Evolutionary conservation across 2,888 invertebrate species (phyloP).

Genomic region (Mesoligia furuncula): DNA sequence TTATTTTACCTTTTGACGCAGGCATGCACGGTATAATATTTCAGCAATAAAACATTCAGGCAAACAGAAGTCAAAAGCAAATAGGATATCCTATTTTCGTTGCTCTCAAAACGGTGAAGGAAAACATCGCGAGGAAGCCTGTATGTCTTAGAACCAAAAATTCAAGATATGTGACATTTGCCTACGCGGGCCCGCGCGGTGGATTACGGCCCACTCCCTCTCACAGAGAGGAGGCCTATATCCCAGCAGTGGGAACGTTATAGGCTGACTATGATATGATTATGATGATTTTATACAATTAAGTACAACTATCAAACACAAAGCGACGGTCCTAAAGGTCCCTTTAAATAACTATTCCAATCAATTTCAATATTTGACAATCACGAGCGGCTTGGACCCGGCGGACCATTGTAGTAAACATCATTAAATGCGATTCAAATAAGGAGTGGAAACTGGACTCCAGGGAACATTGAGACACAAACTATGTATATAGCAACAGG

Average conservation of each 20-base stretch:
- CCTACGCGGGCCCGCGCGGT: too few species aligned
- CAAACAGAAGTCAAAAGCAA: too few species aligned
- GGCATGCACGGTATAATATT: not conserved
- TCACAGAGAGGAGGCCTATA: too few species aligned
- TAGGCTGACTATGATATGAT: not conserved
- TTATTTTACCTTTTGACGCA: not conserved
- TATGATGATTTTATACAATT: not conserved
- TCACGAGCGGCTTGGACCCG: conserved; percentile 48
- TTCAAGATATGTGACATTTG: too few species aligned
- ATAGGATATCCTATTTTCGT: not conserved
- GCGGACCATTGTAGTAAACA: conserved; percentile 70
- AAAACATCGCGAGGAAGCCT: not conserved
- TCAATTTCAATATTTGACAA: conserved; percentile 62
- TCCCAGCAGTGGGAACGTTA: not conserved
- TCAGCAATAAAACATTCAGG: not conserved
- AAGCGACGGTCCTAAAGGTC: not conserved
- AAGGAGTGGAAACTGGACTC: conserved; percentile 63
- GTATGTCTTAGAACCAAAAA: too few species aligned
- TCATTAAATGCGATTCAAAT: conserved; percentile 75
- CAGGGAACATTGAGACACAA: conserved; percentile 46
- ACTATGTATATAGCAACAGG: not conserved
- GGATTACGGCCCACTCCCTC: too few species aligned
- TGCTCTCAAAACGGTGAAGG: not conserved
- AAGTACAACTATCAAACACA: not conserved
- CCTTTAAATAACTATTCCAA: conserved; percentile 43